Evolutionary conservation across 2,113 vertebrate species (phyloP), one percentile per base, ranked within the genome.

Genomic region (Catharus fuscescens): DNA sequence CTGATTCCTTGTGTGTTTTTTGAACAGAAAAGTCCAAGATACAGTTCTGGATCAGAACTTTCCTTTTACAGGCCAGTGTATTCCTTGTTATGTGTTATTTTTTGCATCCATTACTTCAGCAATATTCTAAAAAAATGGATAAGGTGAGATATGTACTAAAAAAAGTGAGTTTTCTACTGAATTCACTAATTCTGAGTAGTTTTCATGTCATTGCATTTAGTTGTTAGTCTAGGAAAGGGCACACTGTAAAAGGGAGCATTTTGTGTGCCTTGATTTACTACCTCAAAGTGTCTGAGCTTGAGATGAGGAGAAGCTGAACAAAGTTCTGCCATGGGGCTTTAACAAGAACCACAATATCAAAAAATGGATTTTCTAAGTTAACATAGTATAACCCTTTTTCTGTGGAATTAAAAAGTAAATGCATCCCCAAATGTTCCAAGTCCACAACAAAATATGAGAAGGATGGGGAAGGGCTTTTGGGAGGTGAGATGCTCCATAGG

Each of bases 321-420:
- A 31, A 5, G 7, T 23, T 60, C 47, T 54, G 23, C n/a, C 86
- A 42, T 1, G 2, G 12, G 15, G 6, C 4, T 88, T 80, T 53
- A 66, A 23, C 9, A 57, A 28, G 8, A 32, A 4, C 7, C 5
- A 36, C 5, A 32, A 12, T 10, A n/a, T 17, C 4, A 4, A 69
- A 42, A 57, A 6, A 20, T 3, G 1, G 3, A 6, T 56, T 90
- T 88, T 8, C 3, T 32, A 62, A 32, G 9, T 80, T 10, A 36
- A 19, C 2, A 4, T 3, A 28, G 2, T 3, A 17, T 5, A 48
- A 40, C 2, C 2, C 3, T 38, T 56, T 53, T 67, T 38, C 10
- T 3, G 1, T 20, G 15, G 5, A 48, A 79, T 2, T 25, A 32
- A 65, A 74, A 48, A 44, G 7, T 6, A 42, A 74, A 26, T 11